Evolutionary conservation across 2,797 vertebrate species (phyloP).

Genomic region (Uromys caudimaculatus): DNA sequence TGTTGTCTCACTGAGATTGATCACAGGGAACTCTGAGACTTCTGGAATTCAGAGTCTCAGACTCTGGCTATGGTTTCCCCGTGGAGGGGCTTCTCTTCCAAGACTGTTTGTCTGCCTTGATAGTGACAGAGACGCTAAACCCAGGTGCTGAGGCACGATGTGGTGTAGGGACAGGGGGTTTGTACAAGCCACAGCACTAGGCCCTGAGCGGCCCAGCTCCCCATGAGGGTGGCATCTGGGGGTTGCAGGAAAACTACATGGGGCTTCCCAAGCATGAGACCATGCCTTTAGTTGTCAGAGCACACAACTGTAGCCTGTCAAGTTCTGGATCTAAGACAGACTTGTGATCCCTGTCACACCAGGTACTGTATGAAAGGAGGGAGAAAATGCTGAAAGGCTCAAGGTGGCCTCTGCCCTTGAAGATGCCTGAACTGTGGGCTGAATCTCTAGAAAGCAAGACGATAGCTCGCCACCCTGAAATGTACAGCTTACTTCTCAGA

Average conservation of each 20-base stretch:
- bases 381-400: not conserved
- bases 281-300: not conserved
- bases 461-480: not conserved
- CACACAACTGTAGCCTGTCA: not conserved
- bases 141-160: not conserved
- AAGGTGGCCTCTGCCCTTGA: not conserved
- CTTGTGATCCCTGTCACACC: not conserved
- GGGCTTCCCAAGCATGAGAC: not conserved
- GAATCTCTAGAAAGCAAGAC: slow-evolving; percentile 29
- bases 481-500: slow-evolving; percentile 31
- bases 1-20: slow-evolving; percentile 61
- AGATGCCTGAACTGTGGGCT: not conserved
- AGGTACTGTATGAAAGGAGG: not conserved
- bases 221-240: fast-evolving
- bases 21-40: slow-evolving; percentile 45
- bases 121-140: slow-evolving; percentile 45
- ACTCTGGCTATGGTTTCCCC: slow-evolving; percentile 28
- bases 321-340: not conserved
- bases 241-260: not conserved
- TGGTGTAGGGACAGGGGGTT: not conserved
- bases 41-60: slow-evolving; percentile 61
- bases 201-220: not conserved
- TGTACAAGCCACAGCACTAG: not conserved
- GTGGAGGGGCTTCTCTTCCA: slow-evolving; percentile 47
- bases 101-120: slow-evolving; percentile 56